Evolutionary conservation across 1,140 invertebrate genomes (phyloP).

Genomic region (Eubasilissa regina): DNA sequence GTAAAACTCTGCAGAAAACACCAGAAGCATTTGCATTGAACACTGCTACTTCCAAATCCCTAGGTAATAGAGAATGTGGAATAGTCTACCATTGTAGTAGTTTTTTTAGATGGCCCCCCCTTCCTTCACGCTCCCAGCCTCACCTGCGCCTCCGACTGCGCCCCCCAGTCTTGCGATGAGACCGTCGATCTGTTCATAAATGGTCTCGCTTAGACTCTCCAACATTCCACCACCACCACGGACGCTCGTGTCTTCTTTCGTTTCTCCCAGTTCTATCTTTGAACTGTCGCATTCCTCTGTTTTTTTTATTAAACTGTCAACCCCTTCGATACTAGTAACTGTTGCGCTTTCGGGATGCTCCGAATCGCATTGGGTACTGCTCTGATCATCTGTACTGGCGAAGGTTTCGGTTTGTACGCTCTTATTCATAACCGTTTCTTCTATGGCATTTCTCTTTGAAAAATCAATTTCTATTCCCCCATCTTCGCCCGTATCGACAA

Average conservation of each 20-base stretch:
- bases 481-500: conserved; percentile 58
- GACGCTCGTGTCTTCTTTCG: conserved; percentile 4
- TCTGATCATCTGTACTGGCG: background rate
- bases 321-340: no score
- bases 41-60: background rate
- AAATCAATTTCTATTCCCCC: conserved; percentile 59
- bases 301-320: conserved; percentile 10
- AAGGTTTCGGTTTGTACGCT: background rate
- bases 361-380: background rate
- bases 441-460: conserved; percentile 26
- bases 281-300: background rate
- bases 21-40: background rate
- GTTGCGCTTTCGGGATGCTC: background rate
- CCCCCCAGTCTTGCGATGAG: conserved; percentile 65
- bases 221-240: background rate
- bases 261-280: background rate
- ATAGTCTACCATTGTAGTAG: conserved; percentile 19
- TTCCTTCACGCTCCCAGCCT: conserved; percentile 1
- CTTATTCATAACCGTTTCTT: background rate
- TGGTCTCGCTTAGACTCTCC: conserved; percentile 64
- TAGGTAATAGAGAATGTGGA: background rate
- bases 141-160: conserved; percentile 29
- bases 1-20: no score
- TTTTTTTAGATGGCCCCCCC: background rate
- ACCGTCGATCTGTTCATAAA: conserved; percentile 68